Percentiles rank a stretch among this genome's conserved stretches.
phyloP scores from a whole-genome alignment of 23 tunicate species.

The Styela plicata region DNA sequence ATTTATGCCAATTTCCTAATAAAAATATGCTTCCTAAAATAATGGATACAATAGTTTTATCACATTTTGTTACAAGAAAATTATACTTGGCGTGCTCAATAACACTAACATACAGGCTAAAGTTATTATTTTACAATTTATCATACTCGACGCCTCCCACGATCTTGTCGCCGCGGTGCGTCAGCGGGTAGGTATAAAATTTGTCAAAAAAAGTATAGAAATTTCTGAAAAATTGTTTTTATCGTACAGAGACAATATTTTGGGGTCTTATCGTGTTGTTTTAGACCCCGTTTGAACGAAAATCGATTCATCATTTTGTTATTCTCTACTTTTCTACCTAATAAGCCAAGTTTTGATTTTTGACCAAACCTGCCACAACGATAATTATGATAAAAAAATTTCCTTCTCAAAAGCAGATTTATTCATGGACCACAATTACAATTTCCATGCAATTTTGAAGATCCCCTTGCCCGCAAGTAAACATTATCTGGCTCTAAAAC shows the following conservation, averaged over 20 bases:
- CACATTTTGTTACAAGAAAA: neutral
- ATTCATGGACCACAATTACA: no score
- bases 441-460: no score
- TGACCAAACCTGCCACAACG: no score
- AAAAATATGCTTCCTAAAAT: no score
- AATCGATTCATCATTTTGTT: neutral
- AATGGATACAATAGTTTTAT: no score
- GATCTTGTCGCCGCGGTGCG: slow-evolving; percentile 21
- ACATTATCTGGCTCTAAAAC: no score
- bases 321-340: neutral
- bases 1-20: no score
- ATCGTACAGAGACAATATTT: neutral
- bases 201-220: neutral
- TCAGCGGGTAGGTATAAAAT: neutral
- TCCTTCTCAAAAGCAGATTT: no score
- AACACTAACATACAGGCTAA: neutral
- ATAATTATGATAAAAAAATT: no score
- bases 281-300: neutral
- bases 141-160: slow-evolving; percentile 8
- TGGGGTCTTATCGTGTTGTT: slow-evolving; percentile 25
- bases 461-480: no score
- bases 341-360: no score
- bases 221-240: slow-evolving; percentile 1
- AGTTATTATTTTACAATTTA: neutral
- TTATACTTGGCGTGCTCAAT: neutral